Evolutionary conservation across 2,113 vertebrate genomes (phyloP), one percentile per base, ranked within the genome.

Genomic region (Glaucidium brasilianum): DNA sequence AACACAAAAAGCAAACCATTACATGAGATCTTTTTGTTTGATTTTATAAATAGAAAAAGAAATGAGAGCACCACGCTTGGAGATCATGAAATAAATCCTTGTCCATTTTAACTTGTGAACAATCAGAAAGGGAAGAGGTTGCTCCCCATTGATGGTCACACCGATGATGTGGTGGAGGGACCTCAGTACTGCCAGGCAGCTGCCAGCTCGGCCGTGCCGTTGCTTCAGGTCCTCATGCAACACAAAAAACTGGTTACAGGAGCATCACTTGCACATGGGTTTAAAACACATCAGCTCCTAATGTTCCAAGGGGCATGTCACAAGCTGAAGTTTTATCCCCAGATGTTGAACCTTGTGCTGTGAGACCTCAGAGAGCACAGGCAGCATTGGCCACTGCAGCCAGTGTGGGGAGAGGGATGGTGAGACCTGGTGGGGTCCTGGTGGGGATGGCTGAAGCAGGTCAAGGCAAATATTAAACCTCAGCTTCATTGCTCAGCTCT

Each of bases 191-290:
- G 27, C 22, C 35, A 35, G 22, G n/a, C 30, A 68, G 29, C 30
- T 59, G n/a, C 55, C n/a, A 47, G 41, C 25, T 8, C 2, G 9
- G 50, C 45, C 1, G 0, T 50, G 21, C 34, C 84, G 22, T 43
- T 5, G 4, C n/a, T 27, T 66, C 30, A 49, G 47, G 35, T 29
- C 32, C 43, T 74, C 20, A 21, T 1, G 7, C 17, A 4, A 15
- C 15, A 5, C 17, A 45, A 50, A 19, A 12, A 27, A 18, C 45
- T 60, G 67, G 30, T 37, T 35, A 11, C 12, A 21, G 3, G 13
- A 43, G 7, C 47, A n/a, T 25, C 73, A 37, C 23, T 0, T 0
- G 16, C 37, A 14, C 12, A 8, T 1, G 13, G 11, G 5, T 35
- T 47, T 80, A 41, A 41, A 72, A 56, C 20, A 21, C 15, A 17